A percentile compares a stretch with the other conserved stretches of the same genome.
Conservation (phyloP, 1,140 invertebrate genomes). For the Ceratina calcarata region DNA sequence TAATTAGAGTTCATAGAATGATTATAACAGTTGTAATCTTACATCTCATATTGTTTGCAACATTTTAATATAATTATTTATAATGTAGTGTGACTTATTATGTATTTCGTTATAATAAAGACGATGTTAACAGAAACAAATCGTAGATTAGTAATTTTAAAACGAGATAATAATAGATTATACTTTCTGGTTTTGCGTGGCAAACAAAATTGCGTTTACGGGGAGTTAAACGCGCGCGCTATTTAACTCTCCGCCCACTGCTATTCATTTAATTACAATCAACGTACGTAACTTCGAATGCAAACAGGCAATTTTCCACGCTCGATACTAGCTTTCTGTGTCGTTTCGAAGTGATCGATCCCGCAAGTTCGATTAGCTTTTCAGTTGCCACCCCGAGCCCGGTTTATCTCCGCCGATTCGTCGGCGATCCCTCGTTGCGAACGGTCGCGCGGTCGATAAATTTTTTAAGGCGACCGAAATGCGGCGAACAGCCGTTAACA, state of each 20-base stretch:
- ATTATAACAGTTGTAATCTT: too few relatives aligned
- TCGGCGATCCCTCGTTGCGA: neutral
- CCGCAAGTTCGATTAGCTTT: conserved; percentile 1
- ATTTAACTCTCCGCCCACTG: neutral
- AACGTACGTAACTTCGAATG: neutral
- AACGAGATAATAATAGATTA: too few relatives aligned
- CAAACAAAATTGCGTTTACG: too few relatives aligned
- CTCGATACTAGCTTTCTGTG: neutral
- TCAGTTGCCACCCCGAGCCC: conserved; percentile 5
- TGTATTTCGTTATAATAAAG: too few relatives aligned
- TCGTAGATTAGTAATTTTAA: too few relatives aligned
- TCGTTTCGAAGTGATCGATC: neutral
- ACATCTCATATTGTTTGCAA: too few relatives aligned
- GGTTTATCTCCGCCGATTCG: conserved; percentile 5
- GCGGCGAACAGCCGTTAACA: neutral
- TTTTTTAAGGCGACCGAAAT: conserved; percentile 17
- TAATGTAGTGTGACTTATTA: too few relatives aligned
- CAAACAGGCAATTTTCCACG: neutral
- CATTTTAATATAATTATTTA: too few relatives aligned
- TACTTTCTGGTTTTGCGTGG: neutral
- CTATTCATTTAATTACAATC: neutral
- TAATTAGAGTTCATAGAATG: neutral
- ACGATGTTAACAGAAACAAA: too few relatives aligned
- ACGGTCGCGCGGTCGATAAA: neutral
- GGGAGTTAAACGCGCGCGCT: neutral